Evolutionary conservation across 2,797 vertebrate genomes (phyloP), one percentile per base, ranked within the genome.

Genomic region (Sternotherus odoratus): DNA sequence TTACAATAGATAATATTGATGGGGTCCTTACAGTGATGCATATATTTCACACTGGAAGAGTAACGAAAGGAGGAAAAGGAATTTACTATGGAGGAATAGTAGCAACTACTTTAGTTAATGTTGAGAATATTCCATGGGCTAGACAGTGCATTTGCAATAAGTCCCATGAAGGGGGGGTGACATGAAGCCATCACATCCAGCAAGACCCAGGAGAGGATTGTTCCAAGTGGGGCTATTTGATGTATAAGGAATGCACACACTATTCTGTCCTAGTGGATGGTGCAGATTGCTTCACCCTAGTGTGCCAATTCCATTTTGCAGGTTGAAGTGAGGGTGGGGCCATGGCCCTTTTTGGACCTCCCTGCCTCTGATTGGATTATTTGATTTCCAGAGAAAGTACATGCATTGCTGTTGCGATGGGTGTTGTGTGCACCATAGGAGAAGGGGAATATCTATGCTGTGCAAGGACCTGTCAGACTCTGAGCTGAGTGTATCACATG

Each of bases 131-230:
- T 2, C 39, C 57, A 21, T 43, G n/a, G 21, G 66, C 92, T 87
- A 77, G 17, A 4, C 0, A 6, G 8, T 54, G 0, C 3, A 12
- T 39, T 48, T 93, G 66, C n/a, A 88, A 66, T 69, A 69, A 82
- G 77, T 51, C 33, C 26, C 77, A 43, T 17, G 80, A 83, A 92
- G 60, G 85, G 60, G 85, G 92, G 30, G 19, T 60, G 7, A 89
- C 85, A 19, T 43, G 49, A 51, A 90, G 63, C 46, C 60, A 17
- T 53, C 54, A 23, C 60, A 56, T 60, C 26, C 33, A 49, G 1
- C 24, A 11, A 60, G 36, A 88, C 21, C 21, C 4, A 1, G 0
- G 1, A 56, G 5, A 87, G 4, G 16, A 48, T 69, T 54, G 30
- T n/a, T 81, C 66, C 0, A 1, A 33, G 16, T 77, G 36, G 57